A percentile compares a stretch with the other conserved stretches of the same genome.
Conservation (phyloP, 1,140 invertebrate genomes). For the Leptonema lineaticorne region DNA sequence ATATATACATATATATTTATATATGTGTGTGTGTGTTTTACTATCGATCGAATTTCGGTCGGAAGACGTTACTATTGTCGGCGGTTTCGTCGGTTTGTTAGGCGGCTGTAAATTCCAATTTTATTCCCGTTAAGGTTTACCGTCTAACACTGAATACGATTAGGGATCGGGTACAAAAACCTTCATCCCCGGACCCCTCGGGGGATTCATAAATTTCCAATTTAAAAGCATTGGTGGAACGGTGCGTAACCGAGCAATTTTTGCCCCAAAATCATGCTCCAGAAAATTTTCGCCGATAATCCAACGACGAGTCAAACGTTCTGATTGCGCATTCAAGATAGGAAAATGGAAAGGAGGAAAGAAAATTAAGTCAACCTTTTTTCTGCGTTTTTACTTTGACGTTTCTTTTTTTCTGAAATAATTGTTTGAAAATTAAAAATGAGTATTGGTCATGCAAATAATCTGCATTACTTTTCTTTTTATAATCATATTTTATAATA, state of each 20-base stretch:
- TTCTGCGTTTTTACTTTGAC: too few relatives aligned
- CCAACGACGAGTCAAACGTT: too few relatives aligned
- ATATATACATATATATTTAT: too few relatives aligned
- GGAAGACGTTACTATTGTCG: background rate
- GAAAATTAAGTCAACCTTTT: too few relatives aligned
- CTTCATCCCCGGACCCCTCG: background rate
- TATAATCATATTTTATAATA: too few relatives aligned
- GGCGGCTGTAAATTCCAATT: constrained; percentile 7
- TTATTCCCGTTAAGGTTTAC: constrained; percentile 9
- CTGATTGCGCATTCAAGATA: background rate
- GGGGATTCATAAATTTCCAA: constrained; percentile 33
- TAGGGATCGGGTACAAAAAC: constrained; percentile 7
- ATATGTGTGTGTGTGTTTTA: too few relatives aligned
- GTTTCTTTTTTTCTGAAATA: too few relatives aligned
- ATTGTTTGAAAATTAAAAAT: too few relatives aligned
- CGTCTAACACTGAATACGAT: constrained; percentile 26
- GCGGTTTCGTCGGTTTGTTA: background rate
- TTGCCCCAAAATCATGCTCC: background rate
- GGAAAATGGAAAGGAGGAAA: too few relatives aligned
- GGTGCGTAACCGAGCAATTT: constrained; percentile 21
- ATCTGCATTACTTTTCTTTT: too few relatives aligned
- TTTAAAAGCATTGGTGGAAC: constrained; percentile 19
- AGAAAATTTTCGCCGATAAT: constrained; percentile 5
- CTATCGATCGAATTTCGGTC: background rate
- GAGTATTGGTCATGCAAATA: too few relatives aligned